These are phyloP conservation scores for Coturnix japonica DNA, from an alignment of 2,113 vertebrate species.

Conservation along the genomic window DNA sequence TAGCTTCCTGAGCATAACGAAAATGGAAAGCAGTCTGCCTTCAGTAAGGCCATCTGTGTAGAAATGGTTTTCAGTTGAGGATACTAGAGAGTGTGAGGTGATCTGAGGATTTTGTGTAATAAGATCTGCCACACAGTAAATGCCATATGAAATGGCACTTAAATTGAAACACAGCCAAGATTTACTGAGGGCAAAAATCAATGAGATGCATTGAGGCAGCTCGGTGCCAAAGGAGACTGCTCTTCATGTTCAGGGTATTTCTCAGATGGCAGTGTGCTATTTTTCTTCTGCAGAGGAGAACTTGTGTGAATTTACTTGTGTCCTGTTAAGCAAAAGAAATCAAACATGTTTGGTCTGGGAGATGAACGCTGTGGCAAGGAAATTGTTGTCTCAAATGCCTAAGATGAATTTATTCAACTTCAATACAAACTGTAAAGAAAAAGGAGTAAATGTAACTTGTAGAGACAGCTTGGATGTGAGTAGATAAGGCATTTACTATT, in stretches of 20 bases:
- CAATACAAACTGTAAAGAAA: background rate
- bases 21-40: background rate
- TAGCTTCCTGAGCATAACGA: background rate
- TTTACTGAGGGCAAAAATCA: background rate
- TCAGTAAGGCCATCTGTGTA: background rate
- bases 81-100: background rate
- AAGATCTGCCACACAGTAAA: background rate
- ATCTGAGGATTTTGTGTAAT: background rate
- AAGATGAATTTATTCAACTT: background rate
- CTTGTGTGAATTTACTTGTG: background rate
- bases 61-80: background rate
- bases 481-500: background rate
- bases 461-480: background rate
- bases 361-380: background rate
- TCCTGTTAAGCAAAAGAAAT: slow-evolving; percentile 1
- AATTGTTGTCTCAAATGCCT: background rate
- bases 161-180: background rate
- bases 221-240: background rate
- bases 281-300: background rate
- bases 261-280: background rate
- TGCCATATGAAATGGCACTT: background rate
- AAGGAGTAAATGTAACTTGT: background rate
- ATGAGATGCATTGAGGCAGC: background rate
- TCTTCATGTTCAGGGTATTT: background rate
- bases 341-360: background rate